phyloP scores from a whole-genome alignment of 2,888 invertebrate genomes.

The Ectobius pallidus region DNA sequence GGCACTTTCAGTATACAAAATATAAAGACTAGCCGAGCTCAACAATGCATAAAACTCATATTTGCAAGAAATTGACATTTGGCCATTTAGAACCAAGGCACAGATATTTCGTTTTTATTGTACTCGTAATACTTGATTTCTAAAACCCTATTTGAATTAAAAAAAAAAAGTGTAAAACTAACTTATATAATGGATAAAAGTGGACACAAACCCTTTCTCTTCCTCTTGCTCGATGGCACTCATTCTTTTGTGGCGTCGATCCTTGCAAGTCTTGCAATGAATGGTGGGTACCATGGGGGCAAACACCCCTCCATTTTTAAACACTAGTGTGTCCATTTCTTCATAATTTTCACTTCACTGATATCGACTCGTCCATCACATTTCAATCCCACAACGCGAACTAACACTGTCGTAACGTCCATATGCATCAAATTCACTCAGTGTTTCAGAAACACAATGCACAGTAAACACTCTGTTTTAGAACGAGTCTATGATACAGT shows the following conservation, averaged over 20 bases:
- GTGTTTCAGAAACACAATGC: not conserved
- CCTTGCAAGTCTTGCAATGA: constrained; percentile 45
- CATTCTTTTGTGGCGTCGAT: constrained; percentile 37
- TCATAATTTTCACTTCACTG: not conserved
- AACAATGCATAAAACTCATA: too few species aligned
- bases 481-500: not conserved
- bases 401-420: not conserved
- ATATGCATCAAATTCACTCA: not conserved
- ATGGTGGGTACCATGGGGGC: constrained; percentile 44
- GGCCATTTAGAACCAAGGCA: too few species aligned
- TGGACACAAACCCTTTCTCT: constrained; percentile 11
- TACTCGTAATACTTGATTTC: too few species aligned
- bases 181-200: too few species aligned
- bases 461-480: not conserved
- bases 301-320: constrained; percentile 45
- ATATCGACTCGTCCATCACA: not conserved
- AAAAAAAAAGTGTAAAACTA: too few species aligned
- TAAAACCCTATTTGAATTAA: too few species aligned
- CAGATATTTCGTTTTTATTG: too few species aligned
- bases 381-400: not conserved
- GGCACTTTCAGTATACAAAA: too few species aligned
- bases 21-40: too few species aligned
- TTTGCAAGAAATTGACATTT: too few species aligned
- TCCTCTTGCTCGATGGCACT: not conserved
- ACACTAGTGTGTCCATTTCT: constrained; percentile 42